Evolutionary conservation across 2,888 invertebrate genomes (phyloP).

Genomic region (Idaea straminata): DNA sequence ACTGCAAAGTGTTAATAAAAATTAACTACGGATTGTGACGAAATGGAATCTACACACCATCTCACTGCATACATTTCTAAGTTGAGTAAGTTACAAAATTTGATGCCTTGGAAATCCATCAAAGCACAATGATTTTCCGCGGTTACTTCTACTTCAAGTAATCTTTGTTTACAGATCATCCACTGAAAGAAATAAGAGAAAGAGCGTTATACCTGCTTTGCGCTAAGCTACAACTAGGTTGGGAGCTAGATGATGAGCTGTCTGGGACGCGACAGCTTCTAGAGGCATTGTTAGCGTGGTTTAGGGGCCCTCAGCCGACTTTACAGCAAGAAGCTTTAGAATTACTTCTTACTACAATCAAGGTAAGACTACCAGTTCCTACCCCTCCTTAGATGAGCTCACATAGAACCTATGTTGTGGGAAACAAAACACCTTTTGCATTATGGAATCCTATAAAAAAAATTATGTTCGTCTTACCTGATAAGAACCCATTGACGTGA

Average conservation of each 20-base stretch:
- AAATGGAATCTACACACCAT: constrained; percentile 35
- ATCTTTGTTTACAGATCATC: constrained; percentile 65
- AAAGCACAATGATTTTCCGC: neutral
- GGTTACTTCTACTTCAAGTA: constrained; percentile 11
- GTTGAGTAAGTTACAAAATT: constrained; percentile 59
- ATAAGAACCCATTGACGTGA: no score
- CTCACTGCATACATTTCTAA: constrained; percentile 53
- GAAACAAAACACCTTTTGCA: no score
- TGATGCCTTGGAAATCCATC: neutral
- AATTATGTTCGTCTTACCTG: no score
- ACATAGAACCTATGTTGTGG: no score
- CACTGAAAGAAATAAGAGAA: constrained; percentile 79
- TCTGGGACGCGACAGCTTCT: constrained; percentile 80
- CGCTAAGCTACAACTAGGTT: constrained; percentile 83
- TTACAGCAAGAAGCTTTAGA: constrained; percentile 80
- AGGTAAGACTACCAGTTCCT: constrained; percentile 56
- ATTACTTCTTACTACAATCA: constrained; percentile 76
- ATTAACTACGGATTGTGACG: neutral
- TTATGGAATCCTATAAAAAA: no score
- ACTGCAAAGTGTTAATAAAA: neutral
- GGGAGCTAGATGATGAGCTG: constrained; percentile 81
- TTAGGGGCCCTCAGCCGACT: constrained; percentile 74
- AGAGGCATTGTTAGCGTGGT: constrained; percentile 82
- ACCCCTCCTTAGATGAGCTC: no score
- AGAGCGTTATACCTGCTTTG: constrained; percentile 76